Evolutionary conservation across 2,797 vertebrate species (phyloP).

Genomic region (Phalanger gymnotis): DNA sequence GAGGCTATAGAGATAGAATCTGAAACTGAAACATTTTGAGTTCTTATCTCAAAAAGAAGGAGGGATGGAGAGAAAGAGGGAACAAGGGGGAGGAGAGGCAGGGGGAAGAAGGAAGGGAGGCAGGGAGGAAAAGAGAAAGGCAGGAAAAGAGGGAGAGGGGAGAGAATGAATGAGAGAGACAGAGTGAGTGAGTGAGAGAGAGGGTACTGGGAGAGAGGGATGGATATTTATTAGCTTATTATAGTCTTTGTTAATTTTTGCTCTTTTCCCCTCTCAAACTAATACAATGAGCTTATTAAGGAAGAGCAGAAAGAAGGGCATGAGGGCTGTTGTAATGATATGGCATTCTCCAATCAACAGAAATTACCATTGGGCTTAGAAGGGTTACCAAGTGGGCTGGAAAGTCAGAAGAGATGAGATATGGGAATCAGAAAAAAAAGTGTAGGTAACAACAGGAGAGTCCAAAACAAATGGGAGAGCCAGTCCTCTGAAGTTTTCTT

Average conservation of each 20-base stretch:
- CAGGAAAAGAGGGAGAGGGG: background rate
- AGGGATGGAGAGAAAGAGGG: background rate
- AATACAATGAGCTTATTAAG: background rate
- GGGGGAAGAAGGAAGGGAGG: background rate
- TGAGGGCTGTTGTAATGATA: background rate
- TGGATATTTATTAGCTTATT: background rate
- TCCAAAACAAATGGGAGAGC: background rate
- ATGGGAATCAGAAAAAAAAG: background rate
- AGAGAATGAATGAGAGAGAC: background rate
- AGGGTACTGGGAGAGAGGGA: background rate
- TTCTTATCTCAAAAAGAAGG: background rate
- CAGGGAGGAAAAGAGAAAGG: background rate
- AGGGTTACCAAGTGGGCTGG: background rate
- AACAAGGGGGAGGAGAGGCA: too few relatives aligned
- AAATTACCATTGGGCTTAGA: background rate
- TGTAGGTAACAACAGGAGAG: background rate
- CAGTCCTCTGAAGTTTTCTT: background rate
- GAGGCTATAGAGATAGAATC: background rate
- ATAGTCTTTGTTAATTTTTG: background rate
- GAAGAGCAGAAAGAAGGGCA: background rate
- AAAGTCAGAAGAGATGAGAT: background rate
- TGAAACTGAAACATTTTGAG: background rate
- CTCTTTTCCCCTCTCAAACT: background rate
- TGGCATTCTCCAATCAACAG: background rate
- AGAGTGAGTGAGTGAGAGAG: background rate